Evolutionary conservation across 1,140 invertebrate genomes (phyloP).

Genomic region (Euborellia annulipes): DNA sequence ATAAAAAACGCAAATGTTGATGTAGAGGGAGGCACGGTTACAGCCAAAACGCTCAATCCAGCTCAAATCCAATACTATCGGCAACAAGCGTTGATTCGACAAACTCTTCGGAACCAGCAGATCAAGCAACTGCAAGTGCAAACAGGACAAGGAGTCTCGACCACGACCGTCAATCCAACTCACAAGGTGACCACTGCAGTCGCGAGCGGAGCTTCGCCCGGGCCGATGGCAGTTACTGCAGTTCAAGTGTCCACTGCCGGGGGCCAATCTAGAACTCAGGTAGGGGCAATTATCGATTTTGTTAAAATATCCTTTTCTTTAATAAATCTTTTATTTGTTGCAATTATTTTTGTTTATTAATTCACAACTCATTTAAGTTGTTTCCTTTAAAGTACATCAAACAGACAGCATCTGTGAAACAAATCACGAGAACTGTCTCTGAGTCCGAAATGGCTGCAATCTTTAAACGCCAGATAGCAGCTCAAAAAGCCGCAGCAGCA

Average conservation of each 20-base stretch:
- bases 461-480: conserved; percentile 45
- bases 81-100: conserved; percentile 30
- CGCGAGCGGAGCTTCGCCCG: conserved; percentile 7
- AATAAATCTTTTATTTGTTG: neutral
- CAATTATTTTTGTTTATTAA: neutral
- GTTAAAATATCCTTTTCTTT: too few species aligned
- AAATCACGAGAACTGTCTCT: conserved; percentile 36
- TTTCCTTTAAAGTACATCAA: conserved; percentile 24
- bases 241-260: conserved; percentile 13
- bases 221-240: conserved; percentile 13
- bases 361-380: neutral
- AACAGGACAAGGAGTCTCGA: conserved; percentile 18
- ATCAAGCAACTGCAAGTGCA: conserved; percentile 18
- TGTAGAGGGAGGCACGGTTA: conserved; percentile 18
- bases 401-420: conserved; percentile 18
- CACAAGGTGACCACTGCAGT: conserved; percentile 18
- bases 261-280: too few species aligned
- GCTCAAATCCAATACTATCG: conserved; percentile 36
- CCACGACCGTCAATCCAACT: conserved; percentile 10
- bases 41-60: conserved; percentile 32
- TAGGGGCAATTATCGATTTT: too few species aligned
- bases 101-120: conserved; percentile 12
- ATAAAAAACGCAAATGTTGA: neutral
- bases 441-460: conserved; percentile 54
- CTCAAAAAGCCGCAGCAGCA: conserved; percentile 37